Conservation (phyloP, 2,888 invertebrate genomes). For the Tribolium freemani region DNA sequence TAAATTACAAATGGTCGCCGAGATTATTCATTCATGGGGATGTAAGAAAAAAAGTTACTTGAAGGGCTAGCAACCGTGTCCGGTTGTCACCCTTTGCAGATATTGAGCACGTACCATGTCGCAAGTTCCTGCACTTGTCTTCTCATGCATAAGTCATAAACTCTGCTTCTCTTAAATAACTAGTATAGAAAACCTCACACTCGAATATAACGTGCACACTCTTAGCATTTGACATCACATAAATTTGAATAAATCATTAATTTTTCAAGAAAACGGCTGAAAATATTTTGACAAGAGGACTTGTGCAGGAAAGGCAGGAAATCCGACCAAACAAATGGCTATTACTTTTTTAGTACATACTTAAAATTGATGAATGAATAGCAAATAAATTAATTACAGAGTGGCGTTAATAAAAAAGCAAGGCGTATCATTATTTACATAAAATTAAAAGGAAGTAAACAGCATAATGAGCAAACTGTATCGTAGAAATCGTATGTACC, state of each 20-base stretch:
- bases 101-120: constrained; percentile 41
- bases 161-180: not conserved
- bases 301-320: too few relatives aligned
- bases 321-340: too few relatives aligned
- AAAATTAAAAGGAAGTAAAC: too few relatives aligned
- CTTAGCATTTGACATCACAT: too few relatives aligned
- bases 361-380: too few relatives aligned
- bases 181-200: not conserved
- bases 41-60: constrained; percentile 21
- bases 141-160: constrained; percentile 42
- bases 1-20: not conserved
- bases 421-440: too few relatives aligned
- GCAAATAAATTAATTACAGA: too few relatives aligned
- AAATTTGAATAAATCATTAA: too few relatives aligned
- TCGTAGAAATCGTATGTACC: not conserved
- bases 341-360: too few relatives aligned
- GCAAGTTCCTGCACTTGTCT: constrained; percentile 40
- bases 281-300: too few relatives aligned
- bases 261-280: too few relatives aligned
- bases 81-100: constrained; percentile 33
- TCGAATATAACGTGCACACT: not conserved
- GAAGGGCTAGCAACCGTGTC: constrained; percentile 30
- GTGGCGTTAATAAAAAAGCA: too few relatives aligned
- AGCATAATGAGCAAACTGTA: not conserved
- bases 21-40: constrained; percentile 25